phyloP scores from a whole-genome alignment of 2,888 invertebrate species.

The Lithophane semibrunnea region DNA sequence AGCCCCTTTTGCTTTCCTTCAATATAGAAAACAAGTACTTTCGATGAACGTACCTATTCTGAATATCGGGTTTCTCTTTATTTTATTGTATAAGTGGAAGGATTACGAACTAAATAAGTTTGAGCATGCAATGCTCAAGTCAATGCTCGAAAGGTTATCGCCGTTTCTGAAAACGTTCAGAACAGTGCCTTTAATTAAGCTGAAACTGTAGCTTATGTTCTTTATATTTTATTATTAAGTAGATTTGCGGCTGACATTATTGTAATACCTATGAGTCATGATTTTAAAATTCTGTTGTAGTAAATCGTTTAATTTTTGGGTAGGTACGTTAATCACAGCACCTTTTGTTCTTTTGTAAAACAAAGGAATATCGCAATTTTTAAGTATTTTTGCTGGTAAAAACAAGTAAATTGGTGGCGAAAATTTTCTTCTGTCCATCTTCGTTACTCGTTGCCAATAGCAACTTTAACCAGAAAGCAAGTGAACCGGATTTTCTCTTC shows the following conservation, averaged over 20 bases:
- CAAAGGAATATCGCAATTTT: background rate
- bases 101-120: slow-evolving; percentile 60
- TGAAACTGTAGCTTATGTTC: slow-evolving; percentile 26
- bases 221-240: slow-evolving; percentile 27
- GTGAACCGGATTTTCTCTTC: background rate
- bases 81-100: slow-evolving; percentile 43
- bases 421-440: background rate
- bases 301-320: background rate
- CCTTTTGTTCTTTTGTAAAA: background rate
- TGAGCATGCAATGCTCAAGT: slow-evolving; percentile 71
- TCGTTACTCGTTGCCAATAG: background rate
- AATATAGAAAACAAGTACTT: slow-evolving; percentile 31
- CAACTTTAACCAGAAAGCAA: background rate
- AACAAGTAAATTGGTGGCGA: background rate
- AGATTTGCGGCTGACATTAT: slow-evolving; percentile 20
- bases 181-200: slow-evolving; percentile 47
- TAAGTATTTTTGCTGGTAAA: background rate
- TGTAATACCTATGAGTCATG: slow-evolving; percentile 3
- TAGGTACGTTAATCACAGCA: background rate
- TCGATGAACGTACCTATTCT: slow-evolving; percentile 30
- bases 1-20: slow-evolving; percentile 49
- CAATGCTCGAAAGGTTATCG: slow-evolving; percentile 70
- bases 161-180: slow-evolving; percentile 62
- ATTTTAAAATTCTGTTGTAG: background rate
- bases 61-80: slow-evolving; percentile 49